A percentile compares a stretch with the other conserved stretches of the same genome.
Conservation (phyloP, 1,140 invertebrate genomes). For the Euwallacea fornicatus region DNA sequence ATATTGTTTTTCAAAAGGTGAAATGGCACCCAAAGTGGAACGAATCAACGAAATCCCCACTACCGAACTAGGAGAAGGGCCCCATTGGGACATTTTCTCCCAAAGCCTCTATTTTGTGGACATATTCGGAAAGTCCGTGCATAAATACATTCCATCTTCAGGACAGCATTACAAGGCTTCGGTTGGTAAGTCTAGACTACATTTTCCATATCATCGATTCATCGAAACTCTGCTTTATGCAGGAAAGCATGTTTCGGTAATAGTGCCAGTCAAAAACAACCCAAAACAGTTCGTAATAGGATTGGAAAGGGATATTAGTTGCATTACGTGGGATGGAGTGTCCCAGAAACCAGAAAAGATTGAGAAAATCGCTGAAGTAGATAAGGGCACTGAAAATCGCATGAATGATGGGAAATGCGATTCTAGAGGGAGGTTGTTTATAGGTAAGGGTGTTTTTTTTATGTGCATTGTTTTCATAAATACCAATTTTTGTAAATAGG, state of each 20-base stretch:
- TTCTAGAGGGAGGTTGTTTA: constrained; percentile 72
- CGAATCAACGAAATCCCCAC: constrained; percentile 33
- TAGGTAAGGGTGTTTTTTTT: constrained; percentile 34
- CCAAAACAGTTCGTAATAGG: constrained; percentile 66
- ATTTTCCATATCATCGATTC: not conserved
- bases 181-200: constrained; percentile 39
- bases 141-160: constrained; percentile 46
- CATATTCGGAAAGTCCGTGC: constrained; percentile 60
- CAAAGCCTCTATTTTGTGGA: constrained; percentile 70
- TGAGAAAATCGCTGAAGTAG: constrained; percentile 43
- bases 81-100: constrained; percentile 66
- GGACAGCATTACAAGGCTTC: constrained; percentile 43
- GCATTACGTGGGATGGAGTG: constrained; percentile 68
- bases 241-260: constrained; percentile 50
- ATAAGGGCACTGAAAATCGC: constrained; percentile 57
- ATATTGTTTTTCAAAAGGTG: no score
- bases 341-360: constrained; percentile 42
- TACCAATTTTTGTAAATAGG: constrained; percentile 30
- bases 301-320: constrained; percentile 59
- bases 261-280: constrained; percentile 69
- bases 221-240: not conserved
- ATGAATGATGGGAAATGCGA: constrained; percentile 90
- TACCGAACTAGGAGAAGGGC: constrained; percentile 62
- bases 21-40: constrained; percentile 43
- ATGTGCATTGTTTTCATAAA: no score